A percentile compares a stretch with the other conserved stretches of the same genome.
Conservation (phyloP, 2,888 invertebrate species). For the Drosophila helvetica region DNA sequence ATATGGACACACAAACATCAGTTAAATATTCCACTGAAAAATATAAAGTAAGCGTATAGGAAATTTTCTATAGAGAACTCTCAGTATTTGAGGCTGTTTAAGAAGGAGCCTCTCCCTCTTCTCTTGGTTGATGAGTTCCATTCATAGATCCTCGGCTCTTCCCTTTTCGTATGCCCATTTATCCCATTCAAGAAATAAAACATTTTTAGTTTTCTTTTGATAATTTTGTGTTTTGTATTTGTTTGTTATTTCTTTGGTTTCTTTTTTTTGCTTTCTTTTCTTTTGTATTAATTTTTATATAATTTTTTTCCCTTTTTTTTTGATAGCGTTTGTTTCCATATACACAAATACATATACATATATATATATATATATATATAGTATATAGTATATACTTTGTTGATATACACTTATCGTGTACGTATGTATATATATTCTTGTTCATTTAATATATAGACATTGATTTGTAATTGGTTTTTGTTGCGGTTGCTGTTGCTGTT, state of each 20-base stretch:
- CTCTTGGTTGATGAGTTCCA: no score
- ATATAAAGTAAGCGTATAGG: no score
- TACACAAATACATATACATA: conserved; percentile 52
- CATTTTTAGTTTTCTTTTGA: conserved; percentile 40
- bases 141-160: no score
- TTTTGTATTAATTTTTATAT: conserved; percentile 46
- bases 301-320: conserved; percentile 41
- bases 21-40: background rate
- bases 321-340: conserved; percentile 56
- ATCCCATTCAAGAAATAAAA: conserved; percentile 1
- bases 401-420: conserved; percentile 32
- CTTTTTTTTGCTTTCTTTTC: conserved; percentile 35
- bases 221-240: conserved; percentile 57
- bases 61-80: no score
- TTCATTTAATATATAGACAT: conserved; percentile 65
- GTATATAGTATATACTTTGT: background rate
- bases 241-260: conserved; percentile 38
- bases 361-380: conserved; percentile 18
- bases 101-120: no score
- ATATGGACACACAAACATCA: background rate
- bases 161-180: no score
- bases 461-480: conserved; percentile 61
- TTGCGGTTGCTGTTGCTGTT: conserved; percentile 13
- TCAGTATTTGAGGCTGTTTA: no score
- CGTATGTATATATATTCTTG: conserved; percentile 25